Evolutionary conservation across 2,888 invertebrate genomes (phyloP).

Genomic region (Papilio elwesi): DNA sequence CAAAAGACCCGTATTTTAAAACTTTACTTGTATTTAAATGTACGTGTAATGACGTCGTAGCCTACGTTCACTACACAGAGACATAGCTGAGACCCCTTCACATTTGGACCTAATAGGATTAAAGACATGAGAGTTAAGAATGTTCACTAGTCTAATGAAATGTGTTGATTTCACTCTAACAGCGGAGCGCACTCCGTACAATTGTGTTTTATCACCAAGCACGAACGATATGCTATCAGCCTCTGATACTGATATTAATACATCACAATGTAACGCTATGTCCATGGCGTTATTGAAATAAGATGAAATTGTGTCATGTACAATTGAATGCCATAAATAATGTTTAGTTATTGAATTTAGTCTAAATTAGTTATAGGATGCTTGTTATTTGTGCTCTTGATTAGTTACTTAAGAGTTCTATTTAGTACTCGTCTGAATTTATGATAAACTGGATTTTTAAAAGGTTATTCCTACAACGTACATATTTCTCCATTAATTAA

Average conservation of each 20-base stretch:
- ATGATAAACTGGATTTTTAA: conserved; percentile 34
- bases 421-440: conserved; percentile 42
- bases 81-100: neutral
- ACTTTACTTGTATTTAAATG: too few relatives aligned
- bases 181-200: conserved; percentile 49
- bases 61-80: too few relatives aligned
- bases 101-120: conserved; percentile 4
- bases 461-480: conserved; percentile 32
- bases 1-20: too few relatives aligned
- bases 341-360: conserved; percentile 41
- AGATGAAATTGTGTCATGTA: conserved; percentile 42
- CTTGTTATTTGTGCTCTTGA: conserved; percentile 41
- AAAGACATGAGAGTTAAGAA: neutral
- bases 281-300: conserved; percentile 46
- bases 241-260: conserved; percentile 63
- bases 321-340: conserved; percentile 42
- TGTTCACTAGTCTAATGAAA: conserved; percentile 13
- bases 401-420: conserved; percentile 43
- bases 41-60: too few relatives aligned
- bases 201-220: conserved; percentile 63
- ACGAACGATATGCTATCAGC: conserved; percentile 67
- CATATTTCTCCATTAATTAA: too few relatives aligned
- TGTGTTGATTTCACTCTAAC: conserved; percentile 36
- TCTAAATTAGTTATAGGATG: conserved; percentile 39
- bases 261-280: conserved; percentile 58